Evolutionary conservation across 2,888 invertebrate genomes (phyloP).

Genomic region (Patella depressa): DNA sequence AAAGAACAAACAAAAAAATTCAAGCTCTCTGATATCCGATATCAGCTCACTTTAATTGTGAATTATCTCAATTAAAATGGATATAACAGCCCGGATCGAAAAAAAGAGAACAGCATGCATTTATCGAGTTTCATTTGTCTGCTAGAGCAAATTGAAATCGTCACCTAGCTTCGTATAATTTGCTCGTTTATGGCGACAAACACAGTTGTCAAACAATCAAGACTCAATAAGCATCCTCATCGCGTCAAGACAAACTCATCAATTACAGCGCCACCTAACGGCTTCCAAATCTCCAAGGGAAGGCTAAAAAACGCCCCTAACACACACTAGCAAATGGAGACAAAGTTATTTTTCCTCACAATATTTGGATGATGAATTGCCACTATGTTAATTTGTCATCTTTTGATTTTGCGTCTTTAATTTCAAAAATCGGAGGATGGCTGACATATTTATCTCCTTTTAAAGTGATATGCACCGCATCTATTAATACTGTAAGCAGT

Average conservation of each 20-base stretch:
- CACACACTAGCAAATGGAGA: neutral
- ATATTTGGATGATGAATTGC: too few relatives aligned
- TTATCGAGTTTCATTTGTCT: neutral
- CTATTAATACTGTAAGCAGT: too few relatives aligned
- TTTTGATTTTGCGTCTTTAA: too few relatives aligned
- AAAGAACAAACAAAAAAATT: too few relatives aligned
- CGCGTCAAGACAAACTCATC: neutral
- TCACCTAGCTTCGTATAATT: neutral
- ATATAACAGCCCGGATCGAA: neutral
- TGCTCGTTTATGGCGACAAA: slow-evolving; percentile 1
- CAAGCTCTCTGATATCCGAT: neutral
- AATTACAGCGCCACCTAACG: neutral
- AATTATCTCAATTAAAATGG: neutral
- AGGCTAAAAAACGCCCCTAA: neutral
- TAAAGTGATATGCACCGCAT: too few relatives aligned
- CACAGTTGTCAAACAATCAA: slow-evolving; percentile 6
- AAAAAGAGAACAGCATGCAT: slow-evolving; percentile 2
- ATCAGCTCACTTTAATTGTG: neutral
- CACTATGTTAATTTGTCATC: too few relatives aligned
- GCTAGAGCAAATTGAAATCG: neutral
- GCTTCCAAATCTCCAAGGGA: neutral
- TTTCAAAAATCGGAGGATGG: too few relatives aligned
- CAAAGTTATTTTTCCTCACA: too few relatives aligned
- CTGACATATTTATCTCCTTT: too few relatives aligned
- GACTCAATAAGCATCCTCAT: neutral